Base-by-base conservation (phyloP, 2,113 vertebrate species). In the Mellivora capensis region DNA sequence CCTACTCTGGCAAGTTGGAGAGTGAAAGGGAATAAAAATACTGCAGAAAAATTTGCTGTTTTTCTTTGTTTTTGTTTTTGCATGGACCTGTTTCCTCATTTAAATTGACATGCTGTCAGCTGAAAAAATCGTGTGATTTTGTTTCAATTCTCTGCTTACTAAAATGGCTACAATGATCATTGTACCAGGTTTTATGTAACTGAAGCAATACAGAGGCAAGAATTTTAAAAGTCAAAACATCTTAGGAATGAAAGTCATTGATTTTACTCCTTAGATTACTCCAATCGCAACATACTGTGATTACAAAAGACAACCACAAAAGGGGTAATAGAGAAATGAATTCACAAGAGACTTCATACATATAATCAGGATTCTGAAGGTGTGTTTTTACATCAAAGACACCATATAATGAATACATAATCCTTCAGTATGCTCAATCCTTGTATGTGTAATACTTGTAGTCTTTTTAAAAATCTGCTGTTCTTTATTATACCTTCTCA, bases 161-260 rank as follows among this genome's bases (percentile, higher is more conserved):
- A 89, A 87, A 88, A 92, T n/a, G 20, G 69, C 39, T n/a, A 76
- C 27, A 27, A 47, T 14, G 61, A 84, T 87, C 77, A 77, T 2
- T 1, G 4, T n/a, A 85, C 21, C 21, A 84, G 42, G 47, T n/a
- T 88, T 97, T 93, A 79, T 88, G 25, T 95, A 96, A 96, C 17
- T 18, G 31, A 95, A 83, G 11, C n/a, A 44, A 25, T 52, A 77
- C 3, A 93, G 29, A 82, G 21, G 39, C 4, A 88, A 88, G 74
- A 87, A 93, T 81, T 91, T 87, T 87, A 71, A 90, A 74, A 91
- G 52, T 64, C 52, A 77, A 94, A 93, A 39, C 20, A 18, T 8
- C 6, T 13, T 13, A 80, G 64, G 20, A 90, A 64, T 54, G 15
- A 21, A 94, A 82, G 62, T 54, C 74, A 87, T 7, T 84, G 88